Conservation (phyloP, 1,140 invertebrate genomes). For the Batillaria attramentaria region DNA sequence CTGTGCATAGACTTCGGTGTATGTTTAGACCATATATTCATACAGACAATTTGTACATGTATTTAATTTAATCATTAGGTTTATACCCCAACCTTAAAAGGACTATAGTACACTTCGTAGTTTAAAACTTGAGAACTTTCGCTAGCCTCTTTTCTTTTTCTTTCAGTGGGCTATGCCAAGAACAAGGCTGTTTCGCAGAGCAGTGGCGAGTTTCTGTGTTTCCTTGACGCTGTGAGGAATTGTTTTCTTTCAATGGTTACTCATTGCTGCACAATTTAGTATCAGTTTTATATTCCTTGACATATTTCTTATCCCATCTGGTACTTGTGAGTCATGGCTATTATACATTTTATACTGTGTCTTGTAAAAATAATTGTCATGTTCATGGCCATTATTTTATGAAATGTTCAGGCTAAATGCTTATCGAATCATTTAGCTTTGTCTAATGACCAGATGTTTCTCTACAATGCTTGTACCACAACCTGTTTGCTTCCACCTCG, state of each 20-base stretch:
- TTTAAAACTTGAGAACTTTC: too few species aligned
- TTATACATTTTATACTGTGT: background rate
- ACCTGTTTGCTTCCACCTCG: too few species aligned
- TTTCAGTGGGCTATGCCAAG: slow-evolving; percentile 81
- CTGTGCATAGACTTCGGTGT: background rate
- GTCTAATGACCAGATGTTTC: too few species aligned
- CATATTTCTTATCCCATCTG: background rate
- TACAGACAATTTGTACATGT: too few species aligned
- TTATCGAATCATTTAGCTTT: too few species aligned
- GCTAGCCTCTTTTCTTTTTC: background rate
- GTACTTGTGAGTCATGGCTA: background rate
- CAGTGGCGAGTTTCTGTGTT: slow-evolving; percentile 81
- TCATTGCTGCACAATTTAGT: too few species aligned
- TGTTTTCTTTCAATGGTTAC: too few species aligned
- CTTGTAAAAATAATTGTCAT: background rate
- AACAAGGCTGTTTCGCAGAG: slow-evolving; percentile 80
- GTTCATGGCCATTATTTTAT: background rate
- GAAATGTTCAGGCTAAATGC: background rate
- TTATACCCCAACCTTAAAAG: too few species aligned
- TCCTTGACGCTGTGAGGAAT: slow-evolving; percentile 81
- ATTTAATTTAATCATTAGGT: too few species aligned
- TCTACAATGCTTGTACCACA: too few species aligned
- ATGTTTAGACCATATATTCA: background rate
- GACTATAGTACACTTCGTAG: too few species aligned
- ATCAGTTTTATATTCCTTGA: too few species aligned